phyloP scores from a whole-genome alignment of 2,888 invertebrate species.

The Phalangium opilio region DNA sequence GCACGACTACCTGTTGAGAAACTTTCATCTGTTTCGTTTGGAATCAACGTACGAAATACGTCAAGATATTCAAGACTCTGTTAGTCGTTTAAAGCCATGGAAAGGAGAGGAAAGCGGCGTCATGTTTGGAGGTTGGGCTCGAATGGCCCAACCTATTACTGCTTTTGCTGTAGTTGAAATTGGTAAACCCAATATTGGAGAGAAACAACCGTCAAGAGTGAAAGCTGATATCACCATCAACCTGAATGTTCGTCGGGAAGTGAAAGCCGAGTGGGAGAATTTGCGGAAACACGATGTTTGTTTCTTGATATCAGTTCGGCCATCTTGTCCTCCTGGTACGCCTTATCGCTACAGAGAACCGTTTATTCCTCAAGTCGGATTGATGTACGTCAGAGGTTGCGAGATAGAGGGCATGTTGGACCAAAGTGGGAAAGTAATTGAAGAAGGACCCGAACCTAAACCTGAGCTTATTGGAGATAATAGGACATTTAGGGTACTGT shows the following conservation, averaged over 20 bases:
- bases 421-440: slow-evolving; percentile 83
- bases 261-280: slow-evolving; percentile 93
- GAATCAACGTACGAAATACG: slow-evolving; percentile 98
- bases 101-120: slow-evolving; percentile 66
- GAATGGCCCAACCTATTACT: slow-evolving; percentile 91
- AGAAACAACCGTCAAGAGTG: slow-evolving; percentile 86
- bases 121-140: slow-evolving; percentile 94
- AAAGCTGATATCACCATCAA: slow-evolving; percentile 88
- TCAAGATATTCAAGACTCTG: slow-evolving; percentile 94
- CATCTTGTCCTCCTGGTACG: slow-evolving; percentile 62
- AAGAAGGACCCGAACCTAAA: slow-evolving; percentile 76
- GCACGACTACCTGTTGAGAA: slow-evolving; percentile 91
- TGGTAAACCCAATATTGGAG: slow-evolving; percentile 51
- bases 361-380: slow-evolving; percentile 81
- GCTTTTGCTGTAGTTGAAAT: slow-evolving; percentile 91
- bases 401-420: slow-evolving; percentile 98
- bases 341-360: slow-evolving; percentile 41
- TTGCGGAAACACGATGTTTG: slow-evolving; percentile 95
- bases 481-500: slow-evolving; percentile 78
- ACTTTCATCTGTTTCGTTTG: slow-evolving; percentile 90
- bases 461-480: slow-evolving; percentile 74
- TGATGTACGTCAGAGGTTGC: slow-evolving; percentile 85
- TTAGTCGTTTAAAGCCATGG: slow-evolving; percentile 90
- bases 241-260: slow-evolving; percentile 72
- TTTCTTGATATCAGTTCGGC: slow-evolving; percentile 81